phyloP scores from a whole-genome alignment of 2,888 invertebrate genomes.

The Brachypalpus laphriformis region DNA sequence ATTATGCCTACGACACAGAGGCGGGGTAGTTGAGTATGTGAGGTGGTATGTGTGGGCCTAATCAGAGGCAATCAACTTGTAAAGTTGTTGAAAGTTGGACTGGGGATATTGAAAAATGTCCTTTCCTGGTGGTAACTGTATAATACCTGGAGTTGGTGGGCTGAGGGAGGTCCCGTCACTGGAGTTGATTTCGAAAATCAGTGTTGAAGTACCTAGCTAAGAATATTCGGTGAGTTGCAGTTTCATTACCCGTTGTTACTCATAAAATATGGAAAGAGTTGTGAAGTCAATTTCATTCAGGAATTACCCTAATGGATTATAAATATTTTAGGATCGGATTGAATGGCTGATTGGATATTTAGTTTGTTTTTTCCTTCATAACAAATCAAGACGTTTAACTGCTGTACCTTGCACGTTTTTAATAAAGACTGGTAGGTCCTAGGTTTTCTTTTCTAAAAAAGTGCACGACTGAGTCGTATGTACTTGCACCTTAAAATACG shows the following conservation, averaged over 20 bases:
- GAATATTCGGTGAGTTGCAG: too few relatives aligned
- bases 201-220: too few relatives aligned
- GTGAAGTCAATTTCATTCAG: background rate
- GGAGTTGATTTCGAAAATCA: conserved; percentile 36
- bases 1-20: conserved; percentile 23
- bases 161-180: background rate
- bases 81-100: conserved; percentile 41
- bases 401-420: too few relatives aligned
- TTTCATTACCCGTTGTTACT: too few relatives aligned
- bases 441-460: too few relatives aligned
- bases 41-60: background rate
- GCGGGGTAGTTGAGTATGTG: background rate
- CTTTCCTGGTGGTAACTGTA: background rate
- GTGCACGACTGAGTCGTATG: too few relatives aligned
- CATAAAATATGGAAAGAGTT: conserved; percentile 44
- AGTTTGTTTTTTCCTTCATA: background rate
- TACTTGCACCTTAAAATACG: too few relatives aligned
- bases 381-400: too few relatives aligned
- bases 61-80: conserved; percentile 54
- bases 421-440: too few relatives aligned
- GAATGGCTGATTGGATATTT: too few relatives aligned
- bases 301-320: conserved; percentile 30
- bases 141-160: background rate
- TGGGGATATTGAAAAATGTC: conserved; percentile 32
- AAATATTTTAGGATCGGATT: background rate